Evolutionary conservation across 2,797 vertebrate genomes (phyloP).

Genomic region (Spea hammondii): DNA sequence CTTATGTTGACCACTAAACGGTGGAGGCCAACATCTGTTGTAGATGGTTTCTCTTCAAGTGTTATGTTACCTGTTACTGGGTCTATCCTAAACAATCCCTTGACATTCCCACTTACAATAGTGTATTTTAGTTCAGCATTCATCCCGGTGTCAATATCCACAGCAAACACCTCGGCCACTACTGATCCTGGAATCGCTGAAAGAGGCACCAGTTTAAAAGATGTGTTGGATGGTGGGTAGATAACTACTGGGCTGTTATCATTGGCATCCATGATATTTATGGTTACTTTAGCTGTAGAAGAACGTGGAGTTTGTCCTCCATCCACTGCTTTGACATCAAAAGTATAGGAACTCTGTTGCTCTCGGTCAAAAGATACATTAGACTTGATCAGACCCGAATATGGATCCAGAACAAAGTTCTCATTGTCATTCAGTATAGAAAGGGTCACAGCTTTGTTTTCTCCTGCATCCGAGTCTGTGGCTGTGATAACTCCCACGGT

Average conservation of each 20-base stretch:
- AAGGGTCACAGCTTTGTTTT: conserved; percentile 93
- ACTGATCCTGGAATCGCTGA: conserved; percentile 96
- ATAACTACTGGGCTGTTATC: conserved; percentile 96
- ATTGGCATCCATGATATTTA: conserved; percentile 97
- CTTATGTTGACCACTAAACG: conserved; percentile 97
- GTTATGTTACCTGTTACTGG: conserved; percentile 98
- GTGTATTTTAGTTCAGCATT: conserved; percentile 97
- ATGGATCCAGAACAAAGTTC: conserved; percentile 95
- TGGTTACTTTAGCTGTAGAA: conserved; percentile 96
- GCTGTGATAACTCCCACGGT: conserved; percentile 98
- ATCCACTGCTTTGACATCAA: conserved; percentile 94
- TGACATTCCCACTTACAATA: conserved; percentile 92
- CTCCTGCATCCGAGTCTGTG: conserved; percentile 93
- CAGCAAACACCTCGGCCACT: conserved; percentile 94
- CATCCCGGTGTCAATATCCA: conserved; percentile 97
- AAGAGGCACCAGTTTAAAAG: conserved; percentile 93
- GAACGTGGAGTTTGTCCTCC: conserved; percentile 89
- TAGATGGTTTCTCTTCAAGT: conserved; percentile 89
- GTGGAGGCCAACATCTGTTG: conserved; percentile 86
- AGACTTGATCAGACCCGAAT: conserved; percentile 96
- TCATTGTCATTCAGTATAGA: conserved; percentile 96
- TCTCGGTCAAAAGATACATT: conserved; percentile 97
- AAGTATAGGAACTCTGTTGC: conserved; percentile 97
- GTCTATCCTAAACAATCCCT: conserved; percentile 94
- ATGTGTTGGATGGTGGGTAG: conserved; percentile 93